A percentile compares a stretch with the other conserved stretches of the same genome.
Conservation (phyloP, 2,113 vertebrate species). For the Prunella himalayana region DNA sequence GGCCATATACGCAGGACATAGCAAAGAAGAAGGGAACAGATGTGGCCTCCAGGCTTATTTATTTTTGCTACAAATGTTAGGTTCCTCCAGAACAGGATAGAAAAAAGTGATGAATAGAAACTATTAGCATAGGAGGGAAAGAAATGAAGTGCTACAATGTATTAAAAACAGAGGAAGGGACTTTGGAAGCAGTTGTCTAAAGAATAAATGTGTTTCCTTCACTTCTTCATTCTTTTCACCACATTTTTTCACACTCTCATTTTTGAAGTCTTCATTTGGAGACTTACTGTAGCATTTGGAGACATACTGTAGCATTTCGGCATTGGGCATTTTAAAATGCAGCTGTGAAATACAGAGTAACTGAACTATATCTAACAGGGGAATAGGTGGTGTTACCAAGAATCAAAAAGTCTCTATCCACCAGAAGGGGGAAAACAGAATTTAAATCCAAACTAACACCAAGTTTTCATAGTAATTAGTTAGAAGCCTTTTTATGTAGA, state of each 20-base stretch:
- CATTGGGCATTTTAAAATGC: background rate
- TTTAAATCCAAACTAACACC: background rate
- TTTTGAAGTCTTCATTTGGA: background rate
- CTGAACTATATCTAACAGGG: fast-evolving
- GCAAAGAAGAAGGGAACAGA: background rate
- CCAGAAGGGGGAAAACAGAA: background rate
- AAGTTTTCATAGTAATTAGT: background rate
- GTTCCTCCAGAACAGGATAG: background rate
- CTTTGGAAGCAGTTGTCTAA: background rate
- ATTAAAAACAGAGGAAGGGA: background rate
- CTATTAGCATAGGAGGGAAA: background rate
- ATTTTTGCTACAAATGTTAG: background rate
- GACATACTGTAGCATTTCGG: background rate
- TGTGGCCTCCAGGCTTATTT: background rate
- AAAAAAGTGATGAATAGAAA: background rate
- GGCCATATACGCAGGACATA: background rate
- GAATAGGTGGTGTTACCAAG: fast-evolving
- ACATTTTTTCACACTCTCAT: background rate
- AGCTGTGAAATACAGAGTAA: background rate
- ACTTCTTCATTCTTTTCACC: background rate
- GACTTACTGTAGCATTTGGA: background rate
- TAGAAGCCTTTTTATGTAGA: background rate
- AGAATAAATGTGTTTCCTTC: background rate
- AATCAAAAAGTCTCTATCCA: background rate
- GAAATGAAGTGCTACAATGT: background rate